These are phyloP conservation scores for Oryzias dopingdopingensis DNA, from an alignment of 2,797 vertebrate genomes.

Conservation along the genomic window DNA sequence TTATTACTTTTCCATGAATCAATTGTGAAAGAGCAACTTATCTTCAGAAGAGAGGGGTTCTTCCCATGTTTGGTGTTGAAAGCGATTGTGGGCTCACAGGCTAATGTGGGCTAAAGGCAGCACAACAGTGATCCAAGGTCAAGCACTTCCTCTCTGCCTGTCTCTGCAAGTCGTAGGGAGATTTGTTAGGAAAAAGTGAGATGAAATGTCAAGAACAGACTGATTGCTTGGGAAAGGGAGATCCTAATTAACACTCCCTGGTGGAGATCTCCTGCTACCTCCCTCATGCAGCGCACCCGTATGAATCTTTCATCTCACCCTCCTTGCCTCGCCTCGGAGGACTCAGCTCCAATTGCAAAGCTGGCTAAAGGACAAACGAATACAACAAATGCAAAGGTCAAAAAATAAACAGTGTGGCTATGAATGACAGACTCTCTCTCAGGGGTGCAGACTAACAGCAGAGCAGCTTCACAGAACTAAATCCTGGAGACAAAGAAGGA, in stretches of 20 bases:
- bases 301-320: constrained; percentile 69
- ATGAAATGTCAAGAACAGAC: constrained; percentile 74
- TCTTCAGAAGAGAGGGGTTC: constrained; percentile 44
- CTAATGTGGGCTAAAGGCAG: constrained; percentile 53
- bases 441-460: constrained; percentile 32
- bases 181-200: constrained; percentile 68
- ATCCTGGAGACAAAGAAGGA: constrained; percentile 23
- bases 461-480: constrained; percentile 20
- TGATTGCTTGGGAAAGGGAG: constrained; percentile 62
- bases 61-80: constrained; percentile 55
- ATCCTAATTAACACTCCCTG: constrained; percentile 73
- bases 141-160: constrained; percentile 29
- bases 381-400: constrained; percentile 70
- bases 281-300: constrained; percentile 29
- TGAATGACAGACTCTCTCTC: constrained; percentile 56
- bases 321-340: constrained; percentile 54
- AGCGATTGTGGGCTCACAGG: constrained; percentile 50
- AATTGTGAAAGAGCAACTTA: constrained; percentile 33
- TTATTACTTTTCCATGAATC: background rate
- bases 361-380: constrained; percentile 57
- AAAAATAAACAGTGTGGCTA: constrained; percentile 65
- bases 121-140: constrained; percentile 64
- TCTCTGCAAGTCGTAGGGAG: constrained; percentile 40
- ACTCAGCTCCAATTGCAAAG: constrained; percentile 50
- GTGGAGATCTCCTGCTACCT: constrained; percentile 60